Evolutionary conservation across 2,888 invertebrate genomes (phyloP), one percentile per base, ranked within the genome.

Genomic region (Tricholauxania praeusta): DNA sequence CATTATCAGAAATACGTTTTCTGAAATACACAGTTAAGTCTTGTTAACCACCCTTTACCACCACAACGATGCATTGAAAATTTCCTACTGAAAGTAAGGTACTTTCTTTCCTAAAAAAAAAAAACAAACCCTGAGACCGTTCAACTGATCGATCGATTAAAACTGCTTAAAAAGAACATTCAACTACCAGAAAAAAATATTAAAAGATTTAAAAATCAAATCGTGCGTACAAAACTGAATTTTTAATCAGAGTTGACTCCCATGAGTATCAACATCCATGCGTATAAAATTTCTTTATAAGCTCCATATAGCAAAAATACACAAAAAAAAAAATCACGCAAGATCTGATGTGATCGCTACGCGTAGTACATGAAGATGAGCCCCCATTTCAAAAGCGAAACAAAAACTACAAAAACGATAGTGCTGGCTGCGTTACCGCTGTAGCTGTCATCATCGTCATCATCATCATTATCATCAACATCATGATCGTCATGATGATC

Each of bases 301-400:
- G 39, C 75, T 71, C 74, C 72, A 77, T 75, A 74, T 73, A 59
- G 64, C 74, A 74, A 72, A 66, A 73, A 76, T 75, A 70, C 57
- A 75, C 79, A 81, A 79, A 73, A 78, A 62, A n/a, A 59, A 47
- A 77, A 77, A 74, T 77, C 75, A 75, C 74, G 72, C 79, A 60
- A 77, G 72, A 78, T 70, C 70, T 55, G 74, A 75, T 75, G 77
- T 60, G 77, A 76, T 79, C 79, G 78, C 78, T 75, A 78, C 77
- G 51, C 79, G 73, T 63, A 62, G 78, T 69, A 74, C 75, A 74
- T 74, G 75, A 75, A 76, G 82, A 82, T 80, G 76, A 81, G 77
- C 82, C 52, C 59, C 52, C 17, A 48, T 17, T 52, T 62, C 28
- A 51, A 49, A 70, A 7, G 8, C 47, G 48, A 63, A 39, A 39